These are phyloP conservation scores for Plodia interpunctella DNA, from an alignment of 1,140 invertebrate genomes.

Conservation along the genomic window DNA sequence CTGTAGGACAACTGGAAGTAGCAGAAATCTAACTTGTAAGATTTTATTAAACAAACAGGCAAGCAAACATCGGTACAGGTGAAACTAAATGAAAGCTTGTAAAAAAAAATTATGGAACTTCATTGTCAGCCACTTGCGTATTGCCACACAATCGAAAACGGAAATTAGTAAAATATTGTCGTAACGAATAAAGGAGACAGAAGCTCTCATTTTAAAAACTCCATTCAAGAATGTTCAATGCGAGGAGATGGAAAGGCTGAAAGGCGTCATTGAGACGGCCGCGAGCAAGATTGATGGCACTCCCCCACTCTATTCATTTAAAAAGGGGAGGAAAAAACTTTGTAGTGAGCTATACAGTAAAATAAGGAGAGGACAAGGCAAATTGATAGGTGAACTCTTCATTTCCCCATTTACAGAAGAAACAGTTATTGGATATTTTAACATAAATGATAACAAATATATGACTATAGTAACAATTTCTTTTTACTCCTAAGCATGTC, in stretches of 20 bases:
- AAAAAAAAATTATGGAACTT: too few species aligned
- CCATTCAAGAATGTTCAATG: conserved; percentile 25
- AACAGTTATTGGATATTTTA: too few species aligned
- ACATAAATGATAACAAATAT: too few species aligned
- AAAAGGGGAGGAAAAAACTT: conserved; percentile 30
- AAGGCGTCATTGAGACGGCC: conserved; percentile 38
- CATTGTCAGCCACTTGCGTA: not conserved
- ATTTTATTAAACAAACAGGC: too few species aligned
- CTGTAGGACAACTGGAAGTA: too few species aligned
- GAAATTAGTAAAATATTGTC: not conserved
- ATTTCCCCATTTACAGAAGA: too few species aligned
- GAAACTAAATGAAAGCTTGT: too few species aligned
- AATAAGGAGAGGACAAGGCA: not conserved
- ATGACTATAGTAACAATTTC: too few species aligned
- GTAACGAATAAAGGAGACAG: not conserved
- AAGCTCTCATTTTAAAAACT: conserved; percentile 6
- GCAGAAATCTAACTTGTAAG: too few species aligned
- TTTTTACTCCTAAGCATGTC: too few species aligned
- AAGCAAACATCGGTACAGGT: too few species aligned
- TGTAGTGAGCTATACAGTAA: not conserved
- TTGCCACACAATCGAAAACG: not conserved
- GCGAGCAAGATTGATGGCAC: conserved; percentile 46
- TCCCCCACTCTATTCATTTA: conserved; percentile 30
- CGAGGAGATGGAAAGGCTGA: conserved; percentile 30
- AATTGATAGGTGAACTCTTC: too few species aligned